phyloP scores from a whole-genome alignment of 2,113 vertebrate genomes.

The Poeciliopsis retropinna region DNA sequence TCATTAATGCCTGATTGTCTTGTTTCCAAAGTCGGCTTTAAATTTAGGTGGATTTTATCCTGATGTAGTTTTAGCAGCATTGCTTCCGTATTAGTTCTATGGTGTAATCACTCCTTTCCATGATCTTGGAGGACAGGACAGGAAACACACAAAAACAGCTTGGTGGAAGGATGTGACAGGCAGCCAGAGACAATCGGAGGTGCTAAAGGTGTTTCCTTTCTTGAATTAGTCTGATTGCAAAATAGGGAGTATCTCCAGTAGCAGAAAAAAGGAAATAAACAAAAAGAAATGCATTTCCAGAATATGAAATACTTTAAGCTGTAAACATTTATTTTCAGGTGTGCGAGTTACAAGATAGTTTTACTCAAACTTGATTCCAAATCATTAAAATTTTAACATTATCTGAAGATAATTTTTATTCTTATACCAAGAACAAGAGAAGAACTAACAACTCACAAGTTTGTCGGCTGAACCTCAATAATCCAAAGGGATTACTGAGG shows the following conservation, averaged over 20 bases:
- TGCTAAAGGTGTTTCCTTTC: conserved; percentile 98
- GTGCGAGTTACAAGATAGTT: neutral
- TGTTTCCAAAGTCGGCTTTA: conserved; percentile 28
- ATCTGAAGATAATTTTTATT: neutral
- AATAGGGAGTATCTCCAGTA: conserved; percentile 85
- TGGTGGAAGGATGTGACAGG: conserved; percentile 93
- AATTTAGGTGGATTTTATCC: conserved; percentile 53
- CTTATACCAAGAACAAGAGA: neutral
- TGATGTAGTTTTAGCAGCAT: conserved; percentile 61
- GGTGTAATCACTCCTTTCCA: conserved; percentile 47
- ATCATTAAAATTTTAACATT: too few species aligned
- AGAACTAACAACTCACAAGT: neutral
- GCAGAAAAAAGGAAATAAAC: conserved; percentile 49
- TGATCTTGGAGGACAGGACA: conserved; percentile 84
- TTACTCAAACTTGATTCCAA: too few species aligned
- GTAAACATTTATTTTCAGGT: neutral
- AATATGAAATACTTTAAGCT: conserved; percentile 33
- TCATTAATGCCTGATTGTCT: conserved; percentile 31
- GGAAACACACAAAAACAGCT: conserved; percentile 80
- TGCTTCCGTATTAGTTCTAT: conserved; percentile 51
- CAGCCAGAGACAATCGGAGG: conserved; percentile 96
- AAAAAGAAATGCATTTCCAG: conserved; percentile 54
- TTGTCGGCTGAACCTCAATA: neutral
- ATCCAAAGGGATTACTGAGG: too few species aligned
- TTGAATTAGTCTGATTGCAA: conserved; percentile 87